Base-by-base conservation (phyloP, 2,797 vertebrate genomes). In the Atherinosoma microstoma region DNA sequence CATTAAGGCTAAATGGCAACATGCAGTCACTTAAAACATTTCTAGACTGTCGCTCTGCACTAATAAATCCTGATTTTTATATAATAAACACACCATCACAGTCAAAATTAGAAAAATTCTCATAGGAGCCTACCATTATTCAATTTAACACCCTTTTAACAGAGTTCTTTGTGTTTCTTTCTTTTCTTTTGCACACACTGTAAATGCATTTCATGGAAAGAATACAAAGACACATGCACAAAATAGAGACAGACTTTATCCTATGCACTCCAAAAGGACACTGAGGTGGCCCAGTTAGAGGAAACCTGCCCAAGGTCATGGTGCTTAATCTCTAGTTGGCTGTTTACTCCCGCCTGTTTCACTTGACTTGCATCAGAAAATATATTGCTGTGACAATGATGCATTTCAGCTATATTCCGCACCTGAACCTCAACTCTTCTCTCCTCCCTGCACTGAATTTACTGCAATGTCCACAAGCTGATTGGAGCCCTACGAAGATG, bases 331-430 rank as follows among this genome's bases (percentile, higher is more conserved):
- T 87, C 71, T 70, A 63, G 58, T 62, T 67, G 67, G 76, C 73
- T 84, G 85, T 86, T 89, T 87, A 83, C 83, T 72, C 68, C 79
- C 80, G 78, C 85, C 89, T 87, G 87, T 86, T 89, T 83, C 84
- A 81, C 82, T 87, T 86, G 81, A 88, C 80, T 87, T 85, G 74
- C 80, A 81, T 90, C 87, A 86, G 84, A 88, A 88, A 79, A 79
- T 38, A 64, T 75, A 82, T 83, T 61, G 64, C 71, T 34, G 70
- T 78, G 79, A 85, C 82, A 76, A 58, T 72, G 81, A 83, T 51
- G 29, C 66, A 78, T 81, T 68, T 79, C 65, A 71, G 42, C 73
- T 53, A 20, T 76, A 58, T 77, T 76, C 76, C 58, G 66, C 71
- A 83, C 72, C 67, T 51, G 38, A 77, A 71, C 54, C 70, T 67